These are phyloP conservation scores for Cricetomys ansorgei DNA, from an alignment of 2,113 vertebrate genomes.

Conservation along the genomic window DNA sequence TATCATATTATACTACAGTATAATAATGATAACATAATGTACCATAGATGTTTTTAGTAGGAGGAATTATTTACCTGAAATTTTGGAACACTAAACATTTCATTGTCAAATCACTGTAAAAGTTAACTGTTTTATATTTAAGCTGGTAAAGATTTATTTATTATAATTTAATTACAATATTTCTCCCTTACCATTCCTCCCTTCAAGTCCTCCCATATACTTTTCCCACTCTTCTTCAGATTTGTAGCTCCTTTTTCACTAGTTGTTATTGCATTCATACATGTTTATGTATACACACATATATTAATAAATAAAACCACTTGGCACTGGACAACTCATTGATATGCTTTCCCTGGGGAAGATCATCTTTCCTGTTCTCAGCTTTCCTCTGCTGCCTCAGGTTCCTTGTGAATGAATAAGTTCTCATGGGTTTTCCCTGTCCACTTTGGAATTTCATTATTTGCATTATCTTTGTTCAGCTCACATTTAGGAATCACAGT, in stretches of 20 bases:
- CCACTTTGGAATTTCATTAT: not conserved
- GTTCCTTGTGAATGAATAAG: not conserved
- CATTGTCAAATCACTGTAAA: not conserved
- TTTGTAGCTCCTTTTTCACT: not conserved
- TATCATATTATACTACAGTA: not conserved
- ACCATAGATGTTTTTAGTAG: not conserved
- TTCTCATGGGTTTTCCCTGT: not conserved
- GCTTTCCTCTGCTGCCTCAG: not conserved
- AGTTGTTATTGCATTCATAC: not conserved
- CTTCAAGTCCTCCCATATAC: not conserved
- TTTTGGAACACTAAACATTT: not conserved
- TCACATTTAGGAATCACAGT: not conserved
- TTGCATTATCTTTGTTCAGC: not conserved
- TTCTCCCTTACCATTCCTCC: not conserved
- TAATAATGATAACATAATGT: not conserved
- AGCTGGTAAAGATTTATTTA: not conserved
- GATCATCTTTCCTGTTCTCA: not conserved
- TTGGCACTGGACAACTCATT: not conserved
- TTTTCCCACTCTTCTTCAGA: not conserved
- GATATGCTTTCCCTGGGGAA: not conserved
- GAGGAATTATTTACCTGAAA: not conserved
- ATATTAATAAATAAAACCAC: not conserved
- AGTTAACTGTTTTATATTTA: not conserved
- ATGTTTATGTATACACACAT: not conserved
- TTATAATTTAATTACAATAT: not conserved